Conservation (phyloP, 1,140 invertebrate genomes). For the Brachionus rubens region DNA sequence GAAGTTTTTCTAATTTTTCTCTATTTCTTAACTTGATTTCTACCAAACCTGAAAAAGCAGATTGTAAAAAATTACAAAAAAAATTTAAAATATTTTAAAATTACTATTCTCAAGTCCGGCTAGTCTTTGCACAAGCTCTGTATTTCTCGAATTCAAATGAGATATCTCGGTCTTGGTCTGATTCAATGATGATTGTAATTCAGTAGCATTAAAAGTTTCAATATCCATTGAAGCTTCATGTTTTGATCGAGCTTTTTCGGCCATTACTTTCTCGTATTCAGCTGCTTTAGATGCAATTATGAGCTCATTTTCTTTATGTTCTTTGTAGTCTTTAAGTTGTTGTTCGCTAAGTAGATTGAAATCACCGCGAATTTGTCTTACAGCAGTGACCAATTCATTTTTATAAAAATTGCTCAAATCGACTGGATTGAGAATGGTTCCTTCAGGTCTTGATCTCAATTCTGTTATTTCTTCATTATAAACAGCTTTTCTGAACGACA, state of each 20-base stretch:
- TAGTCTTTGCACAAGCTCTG: conserved; percentile 2
- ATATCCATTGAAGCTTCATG: conserved; percentile 22
- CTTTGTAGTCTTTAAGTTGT: conserved; percentile 31
- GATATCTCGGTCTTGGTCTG: background rate
- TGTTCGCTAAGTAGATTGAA: conserved; percentile 15
- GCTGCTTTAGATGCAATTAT: background rate
- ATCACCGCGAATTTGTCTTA: conserved; percentile 10
- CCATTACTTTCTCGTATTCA: conserved; percentile 41
- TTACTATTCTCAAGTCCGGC: conserved; percentile 31
- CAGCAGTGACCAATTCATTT: conserved; percentile 36
- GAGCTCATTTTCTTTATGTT: conserved; percentile 35
- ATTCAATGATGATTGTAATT: conserved; percentile 2
- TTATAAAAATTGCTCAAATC: conserved; percentile 45
- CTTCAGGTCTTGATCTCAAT: background rate
- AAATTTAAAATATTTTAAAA: background rate
- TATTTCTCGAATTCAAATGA: background rate
- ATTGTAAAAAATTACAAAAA: background rate
- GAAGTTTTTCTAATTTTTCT: background rate
- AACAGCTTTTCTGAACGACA: conserved; percentile 39
- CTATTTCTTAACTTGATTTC: conserved; percentile 15
- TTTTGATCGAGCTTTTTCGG: background rate
- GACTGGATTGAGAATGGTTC: conserved; percentile 6
- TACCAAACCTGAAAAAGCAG: background rate
- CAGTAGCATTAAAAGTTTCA: background rate
- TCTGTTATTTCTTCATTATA: conserved; percentile 23